Evolutionary conservation across 1,140 invertebrate species (phyloP).

Genomic region (Drosophila pallidifrons): DNA sequence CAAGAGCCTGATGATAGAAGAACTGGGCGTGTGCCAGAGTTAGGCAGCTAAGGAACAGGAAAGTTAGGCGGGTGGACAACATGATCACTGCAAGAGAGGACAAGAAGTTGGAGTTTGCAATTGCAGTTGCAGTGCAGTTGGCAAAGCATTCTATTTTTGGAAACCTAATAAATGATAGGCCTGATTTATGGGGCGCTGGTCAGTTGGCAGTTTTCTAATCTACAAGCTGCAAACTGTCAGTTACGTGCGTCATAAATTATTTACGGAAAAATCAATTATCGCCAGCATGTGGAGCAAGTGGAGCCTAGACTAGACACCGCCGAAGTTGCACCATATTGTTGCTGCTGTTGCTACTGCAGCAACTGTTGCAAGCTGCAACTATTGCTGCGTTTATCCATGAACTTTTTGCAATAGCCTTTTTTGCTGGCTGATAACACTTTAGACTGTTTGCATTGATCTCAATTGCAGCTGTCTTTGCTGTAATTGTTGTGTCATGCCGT

Average conservation of each 20-base stretch:
- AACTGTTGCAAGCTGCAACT: slow-evolving; percentile 12
- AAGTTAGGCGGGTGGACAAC: slow-evolving; percentile 58
- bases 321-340: slow-evolving; percentile 22
- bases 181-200: slow-evolving; percentile 69
- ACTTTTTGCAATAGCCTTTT: slow-evolving; percentile 47
- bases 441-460: slow-evolving; percentile 43
- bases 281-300: slow-evolving; percentile 59
- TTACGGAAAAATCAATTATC: slow-evolving; percentile 83
- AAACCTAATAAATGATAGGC: slow-evolving; percentile 65
- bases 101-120: slow-evolving; percentile 23
- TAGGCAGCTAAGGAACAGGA: slow-evolving; percentile 48
- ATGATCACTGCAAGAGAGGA: slow-evolving; percentile 48
- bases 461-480: slow-evolving; percentile 21
- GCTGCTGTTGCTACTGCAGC: slow-evolving; percentile 25
- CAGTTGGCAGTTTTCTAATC: slow-evolving; percentile 74
- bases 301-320: slow-evolving; percentile 28
- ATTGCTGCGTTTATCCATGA: slow-evolving; percentile 21
- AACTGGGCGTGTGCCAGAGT: slow-evolving; percentile 60
- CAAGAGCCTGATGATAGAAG: slow-evolving; percentile 68
- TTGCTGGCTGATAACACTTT: slow-evolving; percentile 68
- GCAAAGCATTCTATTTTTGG: slow-evolving; percentile 53
- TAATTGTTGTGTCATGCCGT: slow-evolving; percentile 22
- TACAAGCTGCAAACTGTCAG: slow-evolving; percentile 67
- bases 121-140: slow-evolving; percentile 5
- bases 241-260: slow-evolving; percentile 82